Evolutionary conservation across 1,140 invertebrate genomes (phyloP), one percentile per base, ranked within the genome.

Genomic region (Scaptodrosophila lebanonensis): DNA sequence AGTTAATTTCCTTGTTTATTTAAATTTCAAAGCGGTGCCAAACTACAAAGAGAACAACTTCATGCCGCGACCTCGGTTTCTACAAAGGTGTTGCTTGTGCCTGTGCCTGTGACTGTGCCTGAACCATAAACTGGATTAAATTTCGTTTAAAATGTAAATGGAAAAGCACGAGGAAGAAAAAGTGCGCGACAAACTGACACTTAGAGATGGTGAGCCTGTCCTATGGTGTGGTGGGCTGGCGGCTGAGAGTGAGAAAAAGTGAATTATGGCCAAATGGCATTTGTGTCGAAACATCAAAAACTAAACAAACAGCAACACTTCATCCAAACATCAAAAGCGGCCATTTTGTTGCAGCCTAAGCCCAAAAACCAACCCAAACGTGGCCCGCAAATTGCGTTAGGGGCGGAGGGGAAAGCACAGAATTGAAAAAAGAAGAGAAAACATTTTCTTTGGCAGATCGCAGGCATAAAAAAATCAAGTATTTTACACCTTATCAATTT

Each of bases 401-500:
- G 6, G 2, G 20, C 17, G 18, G 50, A 45, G 22, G 22, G 40
- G 38, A 63, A 63, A 63, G 52, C 59, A 39, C 52, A 63, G 61
- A 22, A 43, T 22, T 6, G 25, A 8, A 40, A 16, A 35, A 18
- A 22, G 20, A 16, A 45, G 47, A 38, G 47, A 56, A 60, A 60
- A 25, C 51, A 79, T 70, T 73, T 77, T 58, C 51, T 59, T 52
- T 51, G 38, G 59, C 65, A 64, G 63, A 56, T 54, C 53, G 68
- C 56, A 79, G 68, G n/a, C n/a, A 75, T 82, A 79, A 82, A 75
- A 82, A 82, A 82, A 82, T 82, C 76, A 82, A 66, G 70, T 66
- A 82, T 82, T 82, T 82, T 76, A 82, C 75, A 82, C 75, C 75
- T 79, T 79, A 82, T 79, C 75, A 82, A 82, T 82, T 82, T 82